phyloP scores from a whole-genome alignment of 2,888 invertebrate species.

The Mythimna ferrago region DNA sequence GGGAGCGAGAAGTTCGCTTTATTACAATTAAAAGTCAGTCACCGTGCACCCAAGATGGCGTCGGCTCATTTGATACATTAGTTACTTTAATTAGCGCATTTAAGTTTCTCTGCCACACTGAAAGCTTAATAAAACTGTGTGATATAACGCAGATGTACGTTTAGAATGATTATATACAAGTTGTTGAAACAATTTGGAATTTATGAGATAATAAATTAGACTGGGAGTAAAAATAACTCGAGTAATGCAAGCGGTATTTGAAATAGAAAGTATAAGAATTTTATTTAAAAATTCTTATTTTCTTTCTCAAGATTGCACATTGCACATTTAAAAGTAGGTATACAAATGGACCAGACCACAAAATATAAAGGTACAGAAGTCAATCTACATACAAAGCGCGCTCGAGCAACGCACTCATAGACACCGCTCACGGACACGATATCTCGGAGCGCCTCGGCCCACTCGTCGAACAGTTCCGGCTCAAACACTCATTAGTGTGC shows the following conservation, averaged over 20 bases:
- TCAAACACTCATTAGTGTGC: too few species aligned
- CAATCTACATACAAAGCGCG: too few species aligned
- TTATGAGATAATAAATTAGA: slow-evolving; percentile 20
- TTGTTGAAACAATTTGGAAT: slow-evolving; percentile 37
- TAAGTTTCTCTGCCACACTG: slow-evolving; percentile 59
- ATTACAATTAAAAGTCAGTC: slow-evolving; percentile 80
- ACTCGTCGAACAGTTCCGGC: too few species aligned
- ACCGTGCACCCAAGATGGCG: slow-evolving; percentile 61
- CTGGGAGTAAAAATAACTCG: background rate
- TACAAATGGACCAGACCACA: background rate
- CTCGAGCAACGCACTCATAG: too few species aligned
- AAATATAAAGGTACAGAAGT: too few species aligned
- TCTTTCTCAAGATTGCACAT: background rate
- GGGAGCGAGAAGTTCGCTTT: slow-evolving; percentile 62
- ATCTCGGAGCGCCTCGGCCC: too few species aligned
- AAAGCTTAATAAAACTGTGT: slow-evolving; percentile 52
- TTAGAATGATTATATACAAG: background rate
- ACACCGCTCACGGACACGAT: too few species aligned
- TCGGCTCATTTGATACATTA: slow-evolving; percentile 70
- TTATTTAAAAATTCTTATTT: too few species aligned
- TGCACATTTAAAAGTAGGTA: background rate
- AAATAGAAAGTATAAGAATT: background rate
- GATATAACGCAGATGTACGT: slow-evolving; percentile 28
- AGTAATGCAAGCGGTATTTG: background rate
- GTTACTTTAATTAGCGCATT: slow-evolving; percentile 69